Percentiles rank a stretch among this genome's conserved stretches.
These are phyloP conservation scores for Nomada fucata DNA, from an alignment of 2,888 invertebrate genomes.

Conservation along the genomic window DNA sequence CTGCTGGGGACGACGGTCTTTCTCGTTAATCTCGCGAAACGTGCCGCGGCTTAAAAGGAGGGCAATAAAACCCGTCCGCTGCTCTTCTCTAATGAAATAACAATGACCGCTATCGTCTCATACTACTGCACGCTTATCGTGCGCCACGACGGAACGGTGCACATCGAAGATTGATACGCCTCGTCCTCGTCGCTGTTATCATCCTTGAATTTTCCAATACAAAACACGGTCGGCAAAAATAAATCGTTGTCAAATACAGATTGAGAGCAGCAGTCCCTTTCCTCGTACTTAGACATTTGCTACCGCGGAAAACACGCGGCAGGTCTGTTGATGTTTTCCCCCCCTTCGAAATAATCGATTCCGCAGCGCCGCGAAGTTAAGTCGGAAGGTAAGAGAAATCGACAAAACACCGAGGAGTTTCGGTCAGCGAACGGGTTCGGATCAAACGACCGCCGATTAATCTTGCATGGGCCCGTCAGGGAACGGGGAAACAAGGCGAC, in stretches of 20 bases:
- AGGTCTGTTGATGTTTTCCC: no score
- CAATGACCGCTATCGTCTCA: constrained; percentile 55
- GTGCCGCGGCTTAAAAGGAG: constrained; percentile 61
- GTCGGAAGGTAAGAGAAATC: background rate
- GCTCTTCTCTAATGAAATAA: constrained; percentile 61
- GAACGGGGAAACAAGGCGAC: constrained; percentile 54
- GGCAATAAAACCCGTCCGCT: constrained; percentile 46
- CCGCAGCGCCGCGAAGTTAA: background rate
- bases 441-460: constrained; percentile 54
- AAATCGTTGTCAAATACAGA: no score
- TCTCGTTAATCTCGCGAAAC: constrained; percentile 64
- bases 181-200: background rate
- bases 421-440: constrained; percentile 15
- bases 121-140: constrained; percentile 31
- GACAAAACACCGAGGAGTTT: constrained; percentile 36
- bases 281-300: no score
- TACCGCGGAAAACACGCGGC: no score
- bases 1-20: constrained; percentile 39
- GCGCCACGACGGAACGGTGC: background rate
- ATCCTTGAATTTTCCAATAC: no score
- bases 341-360: no score
- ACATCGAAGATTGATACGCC: constrained; percentile 22
- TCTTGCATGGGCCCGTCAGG: constrained; percentile 48
- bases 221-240: no score
- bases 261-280: no score